Conservation (phyloP, 1,140 invertebrate genomes). For the Penaeus chinensis region DNA sequence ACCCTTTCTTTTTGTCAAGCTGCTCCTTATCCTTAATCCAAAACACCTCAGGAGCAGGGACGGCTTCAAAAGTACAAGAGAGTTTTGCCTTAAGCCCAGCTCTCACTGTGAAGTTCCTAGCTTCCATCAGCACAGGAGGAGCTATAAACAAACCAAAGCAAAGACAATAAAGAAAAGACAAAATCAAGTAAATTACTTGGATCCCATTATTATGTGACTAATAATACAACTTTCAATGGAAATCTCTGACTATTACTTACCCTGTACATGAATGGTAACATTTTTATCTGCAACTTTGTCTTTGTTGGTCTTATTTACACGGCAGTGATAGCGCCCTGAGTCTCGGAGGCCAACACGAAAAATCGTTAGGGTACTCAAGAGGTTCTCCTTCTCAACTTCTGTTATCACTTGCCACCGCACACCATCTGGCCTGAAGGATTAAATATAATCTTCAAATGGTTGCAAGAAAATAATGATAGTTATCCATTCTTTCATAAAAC, state of each 20-base stretch:
- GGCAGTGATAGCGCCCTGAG: slow-evolving; percentile 43
- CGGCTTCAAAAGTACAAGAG: slow-evolving; percentile 49
- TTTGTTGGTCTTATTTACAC: slow-evolving; percentile 40
- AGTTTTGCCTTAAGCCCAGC: slow-evolving; percentile 38
- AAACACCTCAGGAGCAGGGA: slow-evolving; percentile 41
- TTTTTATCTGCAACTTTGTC: slow-evolving; percentile 32
- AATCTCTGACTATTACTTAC: not conserved
- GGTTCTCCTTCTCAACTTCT: not conserved
- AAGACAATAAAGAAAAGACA: not conserved
- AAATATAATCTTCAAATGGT: not conserved
- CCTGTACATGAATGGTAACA: slow-evolving; percentile 41
- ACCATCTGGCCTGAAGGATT: slow-evolving; percentile 28
- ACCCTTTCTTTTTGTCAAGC: slow-evolving; percentile 47
- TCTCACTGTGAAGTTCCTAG: slow-evolving; percentile 35
- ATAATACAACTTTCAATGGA: too few species aligned
- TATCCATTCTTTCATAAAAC: too few species aligned
- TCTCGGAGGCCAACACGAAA: slow-evolving; percentile 33
- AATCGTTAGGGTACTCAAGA: slow-evolving; percentile 39
- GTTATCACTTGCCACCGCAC: slow-evolving; percentile 40
- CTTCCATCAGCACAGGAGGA: slow-evolving; percentile 40
- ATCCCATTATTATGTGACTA: too few species aligned
- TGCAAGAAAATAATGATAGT: slow-evolving; percentile 4
- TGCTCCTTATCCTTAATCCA: slow-evolving; percentile 42
- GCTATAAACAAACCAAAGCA: slow-evolving; percentile 10
- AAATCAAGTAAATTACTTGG: not conserved